Conservation (phyloP, 2,113 vertebrate genomes). For the Mormyrus iriodes region DNA sequence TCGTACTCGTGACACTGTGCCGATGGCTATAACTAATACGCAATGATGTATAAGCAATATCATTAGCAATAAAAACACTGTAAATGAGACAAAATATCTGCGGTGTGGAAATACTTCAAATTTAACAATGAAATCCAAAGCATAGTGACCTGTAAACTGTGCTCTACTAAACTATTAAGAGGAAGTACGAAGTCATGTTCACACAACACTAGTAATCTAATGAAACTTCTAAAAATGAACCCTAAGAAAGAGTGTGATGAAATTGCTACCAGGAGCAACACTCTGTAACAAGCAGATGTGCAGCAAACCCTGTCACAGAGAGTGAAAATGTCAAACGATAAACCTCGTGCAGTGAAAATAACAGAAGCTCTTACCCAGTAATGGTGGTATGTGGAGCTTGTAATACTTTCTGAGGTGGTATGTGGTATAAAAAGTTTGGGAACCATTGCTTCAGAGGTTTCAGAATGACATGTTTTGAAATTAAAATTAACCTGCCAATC, state of each 20-base stretch:
- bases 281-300: not conserved
- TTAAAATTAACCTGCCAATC: not conserved
- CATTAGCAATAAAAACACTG: not conserved
- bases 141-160: not conserved
- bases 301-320: not conserved
- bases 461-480: not conserved
- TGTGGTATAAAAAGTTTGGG: not conserved
- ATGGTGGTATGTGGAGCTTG: not conserved
- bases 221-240: not conserved
- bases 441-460: not conserved
- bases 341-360: not conserved
- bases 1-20: not conserved
- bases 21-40: not conserved
- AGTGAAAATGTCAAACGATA: not conserved
- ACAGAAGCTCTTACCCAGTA: not conserved
- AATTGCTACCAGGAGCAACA: not conserved
- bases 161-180: not conserved
- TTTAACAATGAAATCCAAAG: not conserved
- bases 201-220: not conserved
- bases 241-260: not conserved
- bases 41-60: not conserved
- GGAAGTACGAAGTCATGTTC: not conserved
- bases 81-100: not conserved
- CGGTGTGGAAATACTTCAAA: not conserved
- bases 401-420: not conserved